Percentiles rank a stretch among this genome's conserved stretches.
These are phyloP conservation scores for Caenorhabditis tropicalis DNA, from an alignment of 1,140 invertebrate species.

Conservation along the genomic window DNA sequence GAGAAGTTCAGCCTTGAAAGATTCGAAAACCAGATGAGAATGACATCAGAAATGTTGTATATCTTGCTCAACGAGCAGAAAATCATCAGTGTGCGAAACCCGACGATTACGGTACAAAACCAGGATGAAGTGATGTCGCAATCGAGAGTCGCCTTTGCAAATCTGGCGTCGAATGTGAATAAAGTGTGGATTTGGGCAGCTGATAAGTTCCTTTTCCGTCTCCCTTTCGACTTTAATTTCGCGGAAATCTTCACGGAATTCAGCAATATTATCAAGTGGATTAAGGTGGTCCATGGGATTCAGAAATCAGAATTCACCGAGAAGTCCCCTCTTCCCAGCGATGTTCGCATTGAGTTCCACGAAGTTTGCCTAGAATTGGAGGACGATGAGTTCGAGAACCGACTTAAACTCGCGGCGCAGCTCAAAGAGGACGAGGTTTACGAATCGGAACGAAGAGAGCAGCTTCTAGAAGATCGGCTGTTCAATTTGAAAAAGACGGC, in stretches of 20 bases:
- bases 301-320: slow-evolving; percentile 79
- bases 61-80: background rate
- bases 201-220: slow-evolving; percentile 80
- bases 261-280: slow-evolving; percentile 88
- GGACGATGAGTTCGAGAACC: slow-evolving; percentile 97
- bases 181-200: slow-evolving; percentile 76
- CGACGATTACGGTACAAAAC: background rate
- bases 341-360: slow-evolving; percentile 78
- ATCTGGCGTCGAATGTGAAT: background rate
- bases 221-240: slow-evolving; percentile 92
- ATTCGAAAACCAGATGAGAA: slow-evolving; percentile 9
- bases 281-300: slow-evolving; percentile 82
- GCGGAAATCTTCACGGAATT: slow-evolving; percentile 87
- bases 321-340: slow-evolving; percentile 81
- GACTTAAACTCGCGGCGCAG: slow-evolving; percentile 92
- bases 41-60: slow-evolving; percentile 1
- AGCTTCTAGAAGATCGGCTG: slow-evolving; percentile 88
- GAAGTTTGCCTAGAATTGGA: slow-evolving; percentile 86
- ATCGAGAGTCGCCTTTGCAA: background rate
- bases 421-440: slow-evolving; percentile 90
- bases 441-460: slow-evolving; percentile 88
- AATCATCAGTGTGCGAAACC: background rate
- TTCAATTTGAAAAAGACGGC: slow-evolving; percentile 82
- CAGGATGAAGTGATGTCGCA: background rate
- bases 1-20: background rate